Evolutionary conservation across 2,888 invertebrate genomes (phyloP), one percentile per base, ranked within the genome.

Genomic region (Physocephala rufipes): DNA sequence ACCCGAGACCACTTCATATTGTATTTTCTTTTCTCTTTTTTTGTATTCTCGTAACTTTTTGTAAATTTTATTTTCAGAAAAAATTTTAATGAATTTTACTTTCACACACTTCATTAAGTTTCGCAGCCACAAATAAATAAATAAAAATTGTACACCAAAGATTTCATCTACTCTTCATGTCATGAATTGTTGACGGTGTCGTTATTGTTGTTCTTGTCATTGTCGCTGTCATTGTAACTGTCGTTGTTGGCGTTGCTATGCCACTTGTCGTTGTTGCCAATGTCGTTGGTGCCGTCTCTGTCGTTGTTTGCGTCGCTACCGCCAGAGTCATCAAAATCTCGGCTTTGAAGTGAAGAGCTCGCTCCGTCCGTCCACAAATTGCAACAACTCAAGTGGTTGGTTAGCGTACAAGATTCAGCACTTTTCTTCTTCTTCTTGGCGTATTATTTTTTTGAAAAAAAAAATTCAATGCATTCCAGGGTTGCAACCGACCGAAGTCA

Each of bases 281-380:
- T 36, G 36, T 53, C 24, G 19, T 36, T 36, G 36, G 4, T 9
- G 36, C 9, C 9, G 36, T 36, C 36, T 7, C 9, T 36, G 36
- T 36, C 36, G 9, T 36, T 36, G 36, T 36, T n/a, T n/a, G n/a
- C 15, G 15, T 51, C 51, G 28, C 53, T 36, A n/a, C 28, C 51
- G 51, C 26, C 26, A n/a, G 30, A 53, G 19, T 36, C 36, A 36
- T 36, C 36, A 36, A 9, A 36, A 36, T 36, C 43, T 66, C 51
- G 59, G 21, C 67, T 67, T 67, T 67, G 61, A 67, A 67, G 67
- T 67, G 67, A 55, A 51, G 66, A 55, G 45, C 45, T 36, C 49
- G 49, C 53, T 36, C 61, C 19, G 51, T 19, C n/a, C 19, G n/a
- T 19, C 19, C 36, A 19, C 30, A 15, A 19, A 19, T 15, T 30